Evolutionary conservation across 2,113 vertebrate species (phyloP).

Genomic region (Oreocharis arfaki): DNA sequence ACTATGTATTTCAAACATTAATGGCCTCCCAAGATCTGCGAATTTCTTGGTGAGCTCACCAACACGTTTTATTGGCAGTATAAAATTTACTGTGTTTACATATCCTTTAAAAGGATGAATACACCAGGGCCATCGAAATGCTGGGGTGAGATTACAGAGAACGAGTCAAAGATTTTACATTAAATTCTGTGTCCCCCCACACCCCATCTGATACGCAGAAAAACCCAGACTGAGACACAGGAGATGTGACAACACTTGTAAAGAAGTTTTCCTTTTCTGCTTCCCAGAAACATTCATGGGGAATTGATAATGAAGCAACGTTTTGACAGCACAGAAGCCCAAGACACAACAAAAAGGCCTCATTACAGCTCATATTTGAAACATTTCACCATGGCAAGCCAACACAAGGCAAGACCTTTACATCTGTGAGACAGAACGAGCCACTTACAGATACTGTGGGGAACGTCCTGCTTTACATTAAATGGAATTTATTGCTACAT

Average conservation of each 20-base stretch:
- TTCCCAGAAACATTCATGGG: neutral
- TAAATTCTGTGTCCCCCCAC: neutral
- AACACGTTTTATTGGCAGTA: conserved; percentile 55
- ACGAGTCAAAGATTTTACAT: neutral
- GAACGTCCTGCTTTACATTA: conserved; percentile 8
- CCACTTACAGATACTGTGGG: neutral
- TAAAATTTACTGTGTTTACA: conserved; percentile 67
- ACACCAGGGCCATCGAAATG: conserved; percentile 24
- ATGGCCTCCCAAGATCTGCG: conserved; percentile 53
- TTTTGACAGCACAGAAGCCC: neutral
- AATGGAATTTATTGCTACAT: neutral
- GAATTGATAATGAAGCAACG: neutral
- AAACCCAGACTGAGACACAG: neutral
- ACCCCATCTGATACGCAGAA: neutral
- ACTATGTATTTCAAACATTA: conserved; percentile 66
- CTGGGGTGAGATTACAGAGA: conserved; percentile 7
- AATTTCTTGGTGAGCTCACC: conserved; percentile 63
- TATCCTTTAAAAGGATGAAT: conserved; percentile 40
- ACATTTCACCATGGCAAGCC: neutral
- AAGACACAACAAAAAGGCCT: neutral
- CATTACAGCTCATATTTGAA: neutral
- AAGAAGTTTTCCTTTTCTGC: neutral
- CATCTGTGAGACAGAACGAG: neutral
- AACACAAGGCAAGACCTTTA: neutral
- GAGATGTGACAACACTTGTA: neutral